Conservation (phyloP, 2,888 invertebrate genomes). For the Labia minor region DNA sequence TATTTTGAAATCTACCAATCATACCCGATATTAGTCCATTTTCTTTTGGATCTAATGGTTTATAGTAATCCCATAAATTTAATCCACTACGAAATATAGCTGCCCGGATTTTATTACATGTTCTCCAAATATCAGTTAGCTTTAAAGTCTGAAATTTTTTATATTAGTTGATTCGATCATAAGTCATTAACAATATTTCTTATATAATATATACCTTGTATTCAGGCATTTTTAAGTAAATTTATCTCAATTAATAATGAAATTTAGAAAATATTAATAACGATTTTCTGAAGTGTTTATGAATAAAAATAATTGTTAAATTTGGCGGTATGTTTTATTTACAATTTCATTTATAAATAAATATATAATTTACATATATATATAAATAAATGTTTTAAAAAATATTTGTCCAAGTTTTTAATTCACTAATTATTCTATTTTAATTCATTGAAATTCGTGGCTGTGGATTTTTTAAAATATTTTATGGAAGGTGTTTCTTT, state of each 20-base stretch:
- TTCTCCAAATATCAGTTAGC: conserved; percentile 62
- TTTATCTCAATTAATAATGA: neutral
- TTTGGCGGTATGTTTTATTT: neutral
- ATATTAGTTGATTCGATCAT: neutral
- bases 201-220: neutral
- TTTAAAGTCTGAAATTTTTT: conserved; percentile 19
- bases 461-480: no score
- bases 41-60: conserved; percentile 53
- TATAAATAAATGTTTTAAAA: neutral
- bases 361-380: neutral
- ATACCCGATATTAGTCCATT: conserved; percentile 57
- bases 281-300: neutral
- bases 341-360: neutral
- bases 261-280: neutral
- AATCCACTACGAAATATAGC: conserved; percentile 61
- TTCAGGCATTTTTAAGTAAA: neutral
- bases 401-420: neutral
- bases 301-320: neutral
- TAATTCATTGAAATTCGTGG: no score
- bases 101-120: conserved; percentile 69
- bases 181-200: neutral
- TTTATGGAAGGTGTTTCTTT: no score
- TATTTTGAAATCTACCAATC: no score
- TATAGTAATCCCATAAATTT: conserved; percentile 59
- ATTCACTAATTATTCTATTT: no score